Base-by-base conservation (phyloP, 2,797 vertebrate genomes). In the Schizopygopsis pylzovi region DNA sequence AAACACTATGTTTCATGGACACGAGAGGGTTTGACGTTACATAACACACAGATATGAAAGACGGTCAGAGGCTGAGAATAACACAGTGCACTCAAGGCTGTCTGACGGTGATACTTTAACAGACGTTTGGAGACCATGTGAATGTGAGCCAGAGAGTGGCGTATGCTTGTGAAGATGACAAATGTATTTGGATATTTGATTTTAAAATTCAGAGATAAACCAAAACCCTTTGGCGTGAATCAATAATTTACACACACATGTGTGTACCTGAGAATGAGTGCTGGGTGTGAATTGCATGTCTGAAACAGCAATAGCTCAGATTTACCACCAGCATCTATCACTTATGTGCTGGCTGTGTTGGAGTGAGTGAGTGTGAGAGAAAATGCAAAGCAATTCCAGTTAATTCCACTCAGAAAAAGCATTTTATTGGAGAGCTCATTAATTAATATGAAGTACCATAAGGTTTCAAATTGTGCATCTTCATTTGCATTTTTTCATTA, bases 11-110 rank as follows among this genome's bases (percentile, higher is more conserved):
- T 79, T 79, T 45, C 28, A 59, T 71, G 6, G n/a, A 59, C 71
- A n/a, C 9, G 28, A 49, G 41, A 82, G n/a, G 79, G n/a, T 82
- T 77, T 76, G 59, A 77, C 9, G 18, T 86, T 86, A 86, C 71
- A 47, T 82, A 82, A 82, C 47, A 28, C 61, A 47, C 85, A 70
- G 71, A 59, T 68, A 86, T 41, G 47, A 82, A 47, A 86, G 75
- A 79, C 37, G 8, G 83, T 28, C 45, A 54, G 82, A 68, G 47
- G 15, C 75, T 20, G 65, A 79, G 77, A 72, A 80, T 61, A 49
- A 37, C 65, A 85, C 2, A 15, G 83, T 45, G 67, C 76, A 59
- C 76, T 85, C 76, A 37, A 63, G 83, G 83, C 83, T 54, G 76
- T 37, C 76, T 70, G 65, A 79, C 47, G 70, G 22, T 56, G 75